Evolutionary conservation across 1,140 invertebrate species (phyloP), one percentile per base, ranked within the genome.

Genomic region (Watersipora subatra): DNA sequence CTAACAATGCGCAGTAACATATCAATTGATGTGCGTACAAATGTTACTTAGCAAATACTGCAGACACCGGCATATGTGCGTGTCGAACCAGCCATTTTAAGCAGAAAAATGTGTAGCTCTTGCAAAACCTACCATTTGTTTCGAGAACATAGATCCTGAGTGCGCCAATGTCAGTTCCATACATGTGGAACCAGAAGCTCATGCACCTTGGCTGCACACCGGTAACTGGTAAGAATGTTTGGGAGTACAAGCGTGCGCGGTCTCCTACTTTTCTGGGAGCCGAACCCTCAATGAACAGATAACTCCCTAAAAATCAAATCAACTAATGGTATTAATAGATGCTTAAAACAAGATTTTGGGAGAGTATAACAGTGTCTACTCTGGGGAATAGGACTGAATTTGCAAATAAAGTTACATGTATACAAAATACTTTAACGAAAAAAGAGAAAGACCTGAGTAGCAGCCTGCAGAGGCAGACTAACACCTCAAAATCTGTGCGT

Each of bases 171-270:
- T 66, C 67, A 19, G 19, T 61, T 12, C 88, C 88, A 70, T 83
- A 88, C 88, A 91, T 90, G 71, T 89, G 87, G 71, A 82, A 86
- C 83, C 84, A 90, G 75, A 91, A 89, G 3, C 83, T 82, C 63
- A 89, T 87, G 69, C 88, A 89, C 22, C 22, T 24, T 7, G 58
- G 58, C 22, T 24, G 22, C 22, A 28, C 7, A 12, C 58, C 58
- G 22, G 58, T 59, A 22, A 28, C 58, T 12, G 58, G 58, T 12
- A 59, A 22, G 22, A 59, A 28, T 28, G 22, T 28, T 24, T 28
- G 22, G 22, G 58, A 59, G 28, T 74, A 61, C 24, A 76, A 64
- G 17, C 73, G 66, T 7, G 78, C 76, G 29, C 64, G 73, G 59
- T 79, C 71, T 26, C 75, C 75, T 27, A 62, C 83, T 70, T 83